Conservation (phyloP, 2,888 invertebrate genomes). For the Epinotia bilunana region DNA sequence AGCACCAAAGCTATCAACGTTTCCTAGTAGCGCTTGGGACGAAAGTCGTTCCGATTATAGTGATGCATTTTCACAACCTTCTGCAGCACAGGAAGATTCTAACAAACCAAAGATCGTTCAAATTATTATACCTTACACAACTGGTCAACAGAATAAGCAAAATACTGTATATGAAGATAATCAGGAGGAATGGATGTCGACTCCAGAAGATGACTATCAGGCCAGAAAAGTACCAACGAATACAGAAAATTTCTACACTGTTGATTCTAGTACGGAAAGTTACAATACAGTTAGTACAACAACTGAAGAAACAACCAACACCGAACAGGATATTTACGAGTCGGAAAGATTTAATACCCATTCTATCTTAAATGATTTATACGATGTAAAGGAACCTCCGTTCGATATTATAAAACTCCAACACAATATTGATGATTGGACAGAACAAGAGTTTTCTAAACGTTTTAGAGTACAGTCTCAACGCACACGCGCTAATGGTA, state of each 20-base stretch:
- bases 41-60: slow-evolving; percentile 64
- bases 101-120: slow-evolving; percentile 88
- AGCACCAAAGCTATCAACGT: slow-evolving; percentile 55
- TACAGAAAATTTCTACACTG: slow-evolving; percentile 57
- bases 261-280: slow-evolving; percentile 59
- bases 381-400: slow-evolving; percentile 81
- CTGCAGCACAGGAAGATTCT: slow-evolving; percentile 57
- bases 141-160: slow-evolving; percentile 66
- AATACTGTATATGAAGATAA: slow-evolving; percentile 69
- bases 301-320: slow-evolving; percentile 60
- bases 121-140: slow-evolving; percentile 92
- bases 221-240: slow-evolving; percentile 79
- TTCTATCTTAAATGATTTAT: slow-evolving; percentile 67
- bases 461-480: slow-evolving; percentile 73
- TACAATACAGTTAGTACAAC: slow-evolving; percentile 61
- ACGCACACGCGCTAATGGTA: slow-evolving; percentile 81
- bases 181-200: slow-evolving; percentile 68
- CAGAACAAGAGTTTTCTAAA: slow-evolving; percentile 88
- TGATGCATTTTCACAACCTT: slow-evolving; percentile 57
- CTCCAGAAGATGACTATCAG: slow-evolving; percentile 69
- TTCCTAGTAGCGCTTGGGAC: slow-evolving; percentile 62
- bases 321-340: slow-evolving; percentile 78
- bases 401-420: slow-evolving; percentile 90
- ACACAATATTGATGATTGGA: slow-evolving; percentile 94
- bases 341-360: slow-evolving; percentile 77